Evolutionary conservation across 2,113 vertebrate genomes (phyloP), one percentile per base, ranked within the genome.

Genomic region (Brachypodius melanocephalos): DNA sequence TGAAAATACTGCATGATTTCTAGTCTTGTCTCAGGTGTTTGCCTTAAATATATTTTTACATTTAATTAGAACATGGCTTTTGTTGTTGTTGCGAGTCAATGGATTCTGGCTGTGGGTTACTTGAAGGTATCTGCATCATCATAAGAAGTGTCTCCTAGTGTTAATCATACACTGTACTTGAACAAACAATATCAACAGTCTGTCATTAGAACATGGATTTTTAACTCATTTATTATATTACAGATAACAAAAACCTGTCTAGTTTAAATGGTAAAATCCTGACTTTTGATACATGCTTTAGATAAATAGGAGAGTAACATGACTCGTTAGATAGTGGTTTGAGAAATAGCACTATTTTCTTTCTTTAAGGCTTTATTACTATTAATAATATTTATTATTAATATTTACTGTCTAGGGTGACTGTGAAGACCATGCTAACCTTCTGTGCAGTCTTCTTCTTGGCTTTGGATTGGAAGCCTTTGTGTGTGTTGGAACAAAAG

Each of bases 401-500:
- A n/a, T n/a, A 20, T 79, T 93, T 40, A 8, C 51, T 96, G 28
- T 62, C 24, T 87, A 99, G 99, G 99, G 99, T n/a, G 99, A 99
- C 94, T 99, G 99, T 97, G 99, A 99, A 97, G 99, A 99, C 94
- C 99, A 99, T 28, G 98, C 99, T 76, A 99, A 98, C 58, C 98
- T 99, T 67, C 97, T 99, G 31, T 99, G 99, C 97, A 99, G 99
- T 96, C 98, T 99, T 78, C 98, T 99, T 77, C 98, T 99, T 77
- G 99, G 99, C 12, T 99, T 99, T 76, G 99, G 99, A 18, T 88
- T 99, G 92, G 98, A 99, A 94, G 99, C 99, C 9, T 99, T 99
- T 85, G 99, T 99, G n/a, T 99, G 99, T 95, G 98, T 99, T 67
- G 99, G 99, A 76, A 99, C 99, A 74, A 99, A 99, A 96, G 98